Evolutionary conservation across 2,113 vertebrate species (phyloP).

Genomic region (Zosterops japonicus): DNA sequence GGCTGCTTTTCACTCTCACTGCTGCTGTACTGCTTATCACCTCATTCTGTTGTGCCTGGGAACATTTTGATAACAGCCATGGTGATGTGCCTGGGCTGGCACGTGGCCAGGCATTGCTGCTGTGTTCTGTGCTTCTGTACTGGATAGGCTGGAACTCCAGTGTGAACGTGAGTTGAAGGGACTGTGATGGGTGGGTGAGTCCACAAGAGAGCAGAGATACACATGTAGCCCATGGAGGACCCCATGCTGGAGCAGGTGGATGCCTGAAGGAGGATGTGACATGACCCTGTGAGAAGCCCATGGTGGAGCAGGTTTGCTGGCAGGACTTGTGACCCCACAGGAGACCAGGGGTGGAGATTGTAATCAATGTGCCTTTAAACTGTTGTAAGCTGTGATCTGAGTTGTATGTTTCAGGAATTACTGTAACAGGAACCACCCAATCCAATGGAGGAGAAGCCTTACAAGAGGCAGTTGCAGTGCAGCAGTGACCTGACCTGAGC

Average conservation of each 20-base stretch:
- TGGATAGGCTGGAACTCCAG: neutral
- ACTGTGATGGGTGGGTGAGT: neutral
- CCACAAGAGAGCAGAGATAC: neutral
- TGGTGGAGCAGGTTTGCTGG: neutral
- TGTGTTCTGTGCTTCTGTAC: neutral
- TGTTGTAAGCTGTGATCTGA: neutral
- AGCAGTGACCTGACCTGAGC: neutral
- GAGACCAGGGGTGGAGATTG: neutral
- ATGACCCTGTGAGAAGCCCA: neutral
- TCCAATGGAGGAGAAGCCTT: neutral
- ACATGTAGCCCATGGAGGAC: accelerated
- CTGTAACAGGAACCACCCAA: neutral
- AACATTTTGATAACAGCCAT: neutral
- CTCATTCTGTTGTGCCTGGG: neutral
- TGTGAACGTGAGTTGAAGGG: neutral
- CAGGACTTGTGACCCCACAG: neutral
- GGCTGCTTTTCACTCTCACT: neutral
- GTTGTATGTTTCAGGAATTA: neutral
- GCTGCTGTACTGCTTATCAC: neutral
- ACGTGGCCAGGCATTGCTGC: neutral
- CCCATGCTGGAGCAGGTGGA: neutral
- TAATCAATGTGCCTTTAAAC: neutral
- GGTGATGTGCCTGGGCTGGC: neutral
- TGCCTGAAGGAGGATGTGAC: neutral
- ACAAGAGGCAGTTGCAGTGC: neutral